A percentile compares a stretch with the other conserved stretches of the same genome.
Conservation (phyloP, 2,113 vertebrate genomes). For the Gyps fulvus region DNA sequence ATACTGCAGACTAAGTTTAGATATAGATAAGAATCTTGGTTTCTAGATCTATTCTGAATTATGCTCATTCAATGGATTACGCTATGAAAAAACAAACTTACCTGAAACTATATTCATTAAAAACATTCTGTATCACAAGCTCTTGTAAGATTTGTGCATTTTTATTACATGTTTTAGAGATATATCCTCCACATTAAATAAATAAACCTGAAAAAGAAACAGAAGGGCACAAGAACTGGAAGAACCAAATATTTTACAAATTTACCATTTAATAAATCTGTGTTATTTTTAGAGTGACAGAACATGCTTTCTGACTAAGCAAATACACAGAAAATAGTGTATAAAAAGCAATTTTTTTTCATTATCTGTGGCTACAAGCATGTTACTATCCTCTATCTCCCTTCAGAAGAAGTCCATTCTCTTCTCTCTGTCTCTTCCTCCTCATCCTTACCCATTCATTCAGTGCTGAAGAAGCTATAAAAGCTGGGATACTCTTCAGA, state of each 20-base stretch:
- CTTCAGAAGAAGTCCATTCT: neutral
- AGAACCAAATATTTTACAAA: neutral
- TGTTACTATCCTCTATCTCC: neutral
- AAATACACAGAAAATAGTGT: neutral
- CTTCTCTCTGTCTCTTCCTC: neutral
- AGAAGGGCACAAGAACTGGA: neutral
- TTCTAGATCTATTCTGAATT: neutral
- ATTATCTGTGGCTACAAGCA: neutral
- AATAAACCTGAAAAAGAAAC: neutral
- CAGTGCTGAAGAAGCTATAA: neutral
- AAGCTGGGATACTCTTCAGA: neutral
- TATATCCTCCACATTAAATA: neutral
- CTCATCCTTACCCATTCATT: neutral
- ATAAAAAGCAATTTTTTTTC: neutral
- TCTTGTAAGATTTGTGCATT: neutral
- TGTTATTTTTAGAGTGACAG: neutral
- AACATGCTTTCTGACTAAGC: neutral
- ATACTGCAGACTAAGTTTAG: neutral
- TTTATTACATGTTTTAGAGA: neutral
- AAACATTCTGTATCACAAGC: neutral
- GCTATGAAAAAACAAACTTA: neutral
- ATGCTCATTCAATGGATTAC: neutral
- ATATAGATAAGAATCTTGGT: neutral
- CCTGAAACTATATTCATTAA: neutral
- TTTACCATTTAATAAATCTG: neutral